Base-by-base conservation (phyloP, 2,113 vertebrate species). In the Xenus cinereus region DNA sequence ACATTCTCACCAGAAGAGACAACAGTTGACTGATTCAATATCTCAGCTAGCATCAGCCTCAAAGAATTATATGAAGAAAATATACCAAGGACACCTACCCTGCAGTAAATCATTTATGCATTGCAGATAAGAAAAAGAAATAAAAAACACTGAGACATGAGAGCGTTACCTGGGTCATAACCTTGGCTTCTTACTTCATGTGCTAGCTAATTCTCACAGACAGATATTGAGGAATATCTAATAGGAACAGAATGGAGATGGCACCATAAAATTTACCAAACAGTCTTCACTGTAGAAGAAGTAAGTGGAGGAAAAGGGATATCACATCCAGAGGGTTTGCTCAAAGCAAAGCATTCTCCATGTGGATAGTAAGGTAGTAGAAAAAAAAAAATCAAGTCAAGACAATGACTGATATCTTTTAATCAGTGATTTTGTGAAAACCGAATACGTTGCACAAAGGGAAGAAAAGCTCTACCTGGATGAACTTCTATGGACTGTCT, bases 61-160 rank as follows among this genome's bases (percentile, higher is more conserved):
- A 68, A 74, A 76, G 69, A 80, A 89, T 82, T 77, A 54, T 23
- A 60, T 27, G 53, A 93, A 67, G 30, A 92, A 96, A 88, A 72
- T 73, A 88, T 54, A 69, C 45, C 50, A 63, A 87, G 83, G 69
- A 90, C 53, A 93, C 30, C 32, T 82, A 35, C 50, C 21, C 53
- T 84, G 85, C 45, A 71, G 53, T 72, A 69, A 94, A 89, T 37
- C 26, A 79, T 23, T 79, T 69, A 85, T 4, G 8, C 15, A 39
- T n/a, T 64, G 48, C 53, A 84, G 45, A 80, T 82, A 72, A 92
- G 56, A 79, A 74, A 91, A 67, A 67, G 15, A 96, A 81, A 96
- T 46, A 87, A 87, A 88, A 33, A 45, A 63, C 69, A 21, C 1
- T 80, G 27, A 87, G 51, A 82, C 56, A 35, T 39, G n/a, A 80